Percentiles rank a stretch among this genome's conserved stretches.
These are phyloP conservation scores for Rhodeus uyekii DNA, from an alignment of 2,797 vertebrate genomes.

Conservation along the genomic window DNA sequence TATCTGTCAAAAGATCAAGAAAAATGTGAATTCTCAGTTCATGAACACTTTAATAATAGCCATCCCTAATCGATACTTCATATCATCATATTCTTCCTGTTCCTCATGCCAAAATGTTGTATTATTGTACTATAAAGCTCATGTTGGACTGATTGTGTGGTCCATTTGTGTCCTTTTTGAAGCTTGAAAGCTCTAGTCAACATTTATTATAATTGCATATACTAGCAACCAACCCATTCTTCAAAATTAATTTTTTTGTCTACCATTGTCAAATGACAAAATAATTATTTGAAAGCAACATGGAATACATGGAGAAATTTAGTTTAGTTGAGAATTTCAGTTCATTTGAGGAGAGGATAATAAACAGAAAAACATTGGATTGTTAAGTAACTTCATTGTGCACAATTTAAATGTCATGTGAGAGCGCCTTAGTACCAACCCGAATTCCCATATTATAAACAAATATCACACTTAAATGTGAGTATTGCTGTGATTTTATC, in stretches of 20 bases:
- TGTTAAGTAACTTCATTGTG: neutral
- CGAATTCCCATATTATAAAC: neutral
- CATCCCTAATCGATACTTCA: neutral
- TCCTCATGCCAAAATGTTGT: neutral
- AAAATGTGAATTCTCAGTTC: too few relatives aligned
- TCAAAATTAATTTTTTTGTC: neutral
- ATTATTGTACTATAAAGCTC: neutral
- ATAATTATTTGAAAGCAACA: neutral
- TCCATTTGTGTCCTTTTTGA: neutral
- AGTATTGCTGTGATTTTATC: constrained; percentile 1
- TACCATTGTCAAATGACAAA: neutral
- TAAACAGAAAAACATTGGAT: neutral
- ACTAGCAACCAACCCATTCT: neutral
- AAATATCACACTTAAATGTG: constrained; percentile 39
- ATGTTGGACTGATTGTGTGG: neutral
- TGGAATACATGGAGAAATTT: neutral
- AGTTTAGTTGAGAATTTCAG: neutral
- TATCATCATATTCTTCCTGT: neutral
- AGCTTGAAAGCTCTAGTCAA: neutral
- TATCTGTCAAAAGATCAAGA: neutral
- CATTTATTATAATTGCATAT: neutral
- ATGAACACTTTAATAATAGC: too few relatives aligned
- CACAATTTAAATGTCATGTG: constrained; percentile 17
- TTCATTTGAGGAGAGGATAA: neutral
- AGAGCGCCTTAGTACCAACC: neutral